Conservation (phyloP, 2,888 invertebrate genomes). For the Acrobasis suavella region DNA sequence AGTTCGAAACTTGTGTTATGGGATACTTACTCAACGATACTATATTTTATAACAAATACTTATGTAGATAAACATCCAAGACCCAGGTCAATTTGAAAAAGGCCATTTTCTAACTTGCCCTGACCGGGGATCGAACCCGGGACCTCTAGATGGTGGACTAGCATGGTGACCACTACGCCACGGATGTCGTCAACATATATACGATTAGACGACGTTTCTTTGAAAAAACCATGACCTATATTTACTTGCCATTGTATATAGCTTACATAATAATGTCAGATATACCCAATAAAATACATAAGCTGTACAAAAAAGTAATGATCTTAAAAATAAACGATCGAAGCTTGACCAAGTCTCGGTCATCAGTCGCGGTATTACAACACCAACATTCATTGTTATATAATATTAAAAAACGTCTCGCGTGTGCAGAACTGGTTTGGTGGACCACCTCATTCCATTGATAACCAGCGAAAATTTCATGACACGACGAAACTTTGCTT, state of each 20-base stretch:
- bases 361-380: constrained; percentile 39
- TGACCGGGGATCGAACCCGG: too few species aligned
- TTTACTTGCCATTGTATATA: not conserved
- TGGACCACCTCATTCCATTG: constrained; percentile 30
- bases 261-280: not conserved
- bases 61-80: too few species aligned
- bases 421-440: constrained; percentile 45
- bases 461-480: constrained; percentile 27
- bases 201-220: too few species aligned
- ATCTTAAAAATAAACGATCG: constrained; percentile 8
- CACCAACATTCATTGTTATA: constrained; percentile 39
- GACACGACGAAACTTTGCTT: not conserved
- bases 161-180: too few species aligned
- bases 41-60: too few species aligned
- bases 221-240: not conserved
- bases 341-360: constrained; percentile 1
- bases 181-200: too few species aligned
- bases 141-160: too few species aligned
- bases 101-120: too few species aligned
- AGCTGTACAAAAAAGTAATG: not conserved
- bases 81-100: too few species aligned
- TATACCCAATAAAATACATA: not conserved
- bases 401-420: constrained; percentile 40
- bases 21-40: too few species aligned
- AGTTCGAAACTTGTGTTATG: too few species aligned